Evolutionary conservation across 2,888 invertebrate genomes (phyloP).

Genomic region (Chrysomela aeneicollis): DNA sequence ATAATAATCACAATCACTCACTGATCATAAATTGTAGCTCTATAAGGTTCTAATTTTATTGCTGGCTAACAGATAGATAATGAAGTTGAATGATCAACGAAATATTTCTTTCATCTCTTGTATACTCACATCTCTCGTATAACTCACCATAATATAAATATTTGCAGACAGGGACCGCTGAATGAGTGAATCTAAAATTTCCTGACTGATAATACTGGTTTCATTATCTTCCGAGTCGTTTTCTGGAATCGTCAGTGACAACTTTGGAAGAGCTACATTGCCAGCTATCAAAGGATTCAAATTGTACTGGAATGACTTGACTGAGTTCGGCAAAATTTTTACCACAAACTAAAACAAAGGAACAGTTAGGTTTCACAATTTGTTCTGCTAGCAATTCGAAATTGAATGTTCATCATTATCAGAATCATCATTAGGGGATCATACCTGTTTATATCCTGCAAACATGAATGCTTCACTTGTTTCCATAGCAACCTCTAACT

Average conservation of each 20-base stretch:
- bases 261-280: slow-evolving; percentile 73
- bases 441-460: slow-evolving; percentile 90
- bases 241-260: slow-evolving; percentile 54
- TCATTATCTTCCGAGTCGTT: slow-evolving; percentile 46
- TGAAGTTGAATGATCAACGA: too few relatives aligned
- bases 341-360: slow-evolving; percentile 60
- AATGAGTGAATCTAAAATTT: slow-evolving; percentile 65
- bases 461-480: slow-evolving; percentile 93
- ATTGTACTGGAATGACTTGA: slow-evolving; percentile 74
- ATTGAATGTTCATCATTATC: too few relatives aligned
- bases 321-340: slow-evolving; percentile 69
- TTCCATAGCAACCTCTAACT: slow-evolving; percentile 78
- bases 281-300: slow-evolving; percentile 81
- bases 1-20: too few relatives aligned
- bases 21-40: too few relatives aligned
- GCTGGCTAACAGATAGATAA: too few relatives aligned
- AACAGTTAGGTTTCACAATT: too few relatives aligned
- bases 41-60: too few relatives aligned
- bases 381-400: too few relatives aligned
- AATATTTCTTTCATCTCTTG: too few relatives aligned
- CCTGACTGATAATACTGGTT: slow-evolving; percentile 58
- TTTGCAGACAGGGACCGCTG: slow-evolving; percentile 70
- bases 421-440: not conserved
- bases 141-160: slow-evolving; percentile 71
- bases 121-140: not conserved